Percentiles rank a stretch among this genome's conserved stretches.
These are phyloP conservation scores for Drepanosiphum platanoidis DNA, from an alignment of 2,888 invertebrate genomes.

Conservation along the genomic window DNA sequence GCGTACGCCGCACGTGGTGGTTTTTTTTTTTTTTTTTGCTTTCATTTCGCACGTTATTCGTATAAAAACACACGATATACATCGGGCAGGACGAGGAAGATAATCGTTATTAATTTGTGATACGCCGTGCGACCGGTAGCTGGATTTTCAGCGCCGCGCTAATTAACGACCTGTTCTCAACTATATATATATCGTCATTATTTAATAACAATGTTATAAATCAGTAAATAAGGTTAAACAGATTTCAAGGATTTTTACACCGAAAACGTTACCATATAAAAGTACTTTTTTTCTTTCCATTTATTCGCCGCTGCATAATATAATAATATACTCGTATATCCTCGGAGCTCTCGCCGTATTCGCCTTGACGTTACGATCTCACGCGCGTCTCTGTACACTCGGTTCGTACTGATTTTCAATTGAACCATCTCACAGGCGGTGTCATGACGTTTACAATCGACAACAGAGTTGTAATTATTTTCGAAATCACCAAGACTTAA, in stretches of 20 bases:
- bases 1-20: neutral
- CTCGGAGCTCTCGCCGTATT: neutral
- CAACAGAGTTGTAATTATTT: too few relatives aligned
- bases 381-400: neutral
- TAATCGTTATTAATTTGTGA: neutral
- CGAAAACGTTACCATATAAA: neutral
- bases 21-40: neutral
- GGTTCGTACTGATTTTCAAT: neutral
- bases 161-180: constrained; percentile 15
- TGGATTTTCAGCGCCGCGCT: neutral
- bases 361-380: neutral
- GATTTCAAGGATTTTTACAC: constrained; percentile 5
- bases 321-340: too few relatives aligned
- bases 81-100: neutral
- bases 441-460: too few relatives aligned
- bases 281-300: neutral
- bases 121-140: neutral
- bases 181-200: neutral
- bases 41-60: neutral
- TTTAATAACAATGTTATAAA: neutral
- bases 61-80: neutral
- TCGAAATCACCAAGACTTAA: too few relatives aligned
- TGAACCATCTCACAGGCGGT: neutral
- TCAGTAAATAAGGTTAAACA: neutral
- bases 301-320: neutral